Evolutionary conservation across 23 tunicate genomes (phyloP).

Genomic region (Trididemnum clinides): DNA sequence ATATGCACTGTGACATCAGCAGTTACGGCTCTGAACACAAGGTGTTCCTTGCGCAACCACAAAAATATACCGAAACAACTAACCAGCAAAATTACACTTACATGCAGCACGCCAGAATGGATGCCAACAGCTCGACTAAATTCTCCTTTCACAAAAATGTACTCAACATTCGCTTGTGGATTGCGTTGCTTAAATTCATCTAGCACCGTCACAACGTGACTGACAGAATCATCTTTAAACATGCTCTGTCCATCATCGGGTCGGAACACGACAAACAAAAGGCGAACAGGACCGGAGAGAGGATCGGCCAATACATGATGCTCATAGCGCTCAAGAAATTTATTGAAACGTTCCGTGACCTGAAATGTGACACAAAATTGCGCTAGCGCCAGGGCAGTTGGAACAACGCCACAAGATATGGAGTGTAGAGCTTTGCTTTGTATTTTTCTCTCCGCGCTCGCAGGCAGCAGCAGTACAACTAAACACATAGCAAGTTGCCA

Average conservation of each 20-base stretch:
- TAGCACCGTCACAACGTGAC: constrained; percentile 40
- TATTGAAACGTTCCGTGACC: constrained; percentile 62
- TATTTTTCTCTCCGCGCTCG: too few relatives aligned
- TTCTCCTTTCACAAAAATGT: constrained; percentile 66
- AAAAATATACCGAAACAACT: too few relatives aligned
- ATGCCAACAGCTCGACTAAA: constrained; percentile 78
- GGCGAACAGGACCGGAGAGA: constrained; percentile 42
- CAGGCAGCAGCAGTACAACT: too few relatives aligned
- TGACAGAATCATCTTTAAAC: constrained; percentile 9
- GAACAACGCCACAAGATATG: too few relatives aligned
- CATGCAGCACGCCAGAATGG: constrained; percentile 64
- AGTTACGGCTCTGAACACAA: background rate
- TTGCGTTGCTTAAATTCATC: constrained; percentile 52
- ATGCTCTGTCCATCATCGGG: constrained; percentile 11
- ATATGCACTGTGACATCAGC: too few relatives aligned
- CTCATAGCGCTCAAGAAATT: constrained; percentile 61
- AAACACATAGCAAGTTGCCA: too few relatives aligned
- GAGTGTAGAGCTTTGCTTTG: too few relatives aligned
- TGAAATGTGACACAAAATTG: too few relatives aligned
- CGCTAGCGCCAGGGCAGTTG: too few relatives aligned
- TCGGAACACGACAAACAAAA: constrained; percentile 66
- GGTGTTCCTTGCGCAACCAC: background rate
- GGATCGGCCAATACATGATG: constrained; percentile 17
- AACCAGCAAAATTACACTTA: too few relatives aligned
- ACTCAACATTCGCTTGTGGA: constrained; percentile 53